Conservation (phyloP, 2,888 invertebrate genomes). For the Anthrax anthrax region DNA sequence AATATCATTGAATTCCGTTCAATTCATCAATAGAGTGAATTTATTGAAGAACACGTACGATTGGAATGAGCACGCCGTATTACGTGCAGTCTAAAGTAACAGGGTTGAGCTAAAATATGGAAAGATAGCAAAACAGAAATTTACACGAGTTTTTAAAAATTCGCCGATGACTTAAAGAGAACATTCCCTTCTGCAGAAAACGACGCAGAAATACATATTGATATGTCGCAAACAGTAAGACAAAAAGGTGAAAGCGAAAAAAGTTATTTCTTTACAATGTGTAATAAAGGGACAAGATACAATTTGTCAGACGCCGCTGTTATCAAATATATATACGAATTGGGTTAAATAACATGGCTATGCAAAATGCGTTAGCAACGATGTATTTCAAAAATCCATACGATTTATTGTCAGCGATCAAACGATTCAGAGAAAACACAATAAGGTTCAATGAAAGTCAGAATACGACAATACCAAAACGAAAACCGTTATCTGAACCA, state of each 20-base stretch:
- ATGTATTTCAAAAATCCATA: not conserved
- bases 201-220: not conserved
- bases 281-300: not conserved
- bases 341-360: not conserved
- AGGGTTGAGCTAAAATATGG: not conserved
- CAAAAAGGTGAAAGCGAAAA: not conserved
- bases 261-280: not conserved
- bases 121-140: not conserved
- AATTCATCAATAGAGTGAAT: not conserved
- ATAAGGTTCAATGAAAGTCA: not conserved
- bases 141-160: not conserved
- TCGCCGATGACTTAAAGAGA: not conserved
- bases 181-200: not conserved
- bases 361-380: not conserved
- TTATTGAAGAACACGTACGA: not conserved
- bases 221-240: not conserved
- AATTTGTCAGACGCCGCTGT: not conserved
- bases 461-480: not conserved
- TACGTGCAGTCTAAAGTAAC: not conserved
- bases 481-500: not conserved
- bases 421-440: not conserved
- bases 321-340: not conserved
- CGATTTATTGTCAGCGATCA: not conserved
- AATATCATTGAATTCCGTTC: not conserved
- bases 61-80: not conserved